Evolutionary conservation across 2,888 invertebrate genomes (phyloP), one percentile per base, ranked within the genome.

Genomic region (Megamerina dolium): DNA sequence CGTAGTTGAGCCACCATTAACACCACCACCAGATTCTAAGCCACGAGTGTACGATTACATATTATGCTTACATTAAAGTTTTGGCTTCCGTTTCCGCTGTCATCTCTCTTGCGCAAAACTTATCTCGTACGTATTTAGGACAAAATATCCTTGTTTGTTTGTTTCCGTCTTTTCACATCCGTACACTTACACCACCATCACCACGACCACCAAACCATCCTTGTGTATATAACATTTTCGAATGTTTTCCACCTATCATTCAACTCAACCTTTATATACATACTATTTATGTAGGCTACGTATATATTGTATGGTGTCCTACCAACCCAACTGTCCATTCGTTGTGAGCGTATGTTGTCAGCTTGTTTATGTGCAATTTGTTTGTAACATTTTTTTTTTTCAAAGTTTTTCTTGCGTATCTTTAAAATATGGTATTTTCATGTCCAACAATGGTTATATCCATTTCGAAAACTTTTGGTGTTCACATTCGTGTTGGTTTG

Each of bases 71-170:
- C 27, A 45, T 41, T 45, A 33, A 33, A 45, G 30, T 42, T 46
- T 35, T 30, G 33, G 26, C 41, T 37, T 38, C 42, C 46, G 35
- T 42, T 42, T 42, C 42, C 34, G 34, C 38, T 46, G 26, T 13
- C 18, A 31, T 37, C 31, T 30, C 26, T 10, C 37, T 38, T 27
- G 10, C 5, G 27, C 27, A 27, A 27, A 13, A 5, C 27, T 27
- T 27, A 13, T 37, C 14, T 37, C 27, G 26, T 16, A 27, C 37
- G 37, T 27, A 37, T 37, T 37, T 27, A 37, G 27, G 17, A 37
- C 16, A 37, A 34, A 30, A 34, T 27, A 16, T 27, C 19, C 13
- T 16, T 23, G 13, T 12, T 23, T 8, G 17, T 17, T 37, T 10
- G 37, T 27, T 27, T 32, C 17, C 32, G 4, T 13, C 32, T 9